Evolutionary conservation across 2,797 vertebrate species (phyloP), one percentile per base, ranked within the genome.

Genomic region (Epinephelus coioides): DNA sequence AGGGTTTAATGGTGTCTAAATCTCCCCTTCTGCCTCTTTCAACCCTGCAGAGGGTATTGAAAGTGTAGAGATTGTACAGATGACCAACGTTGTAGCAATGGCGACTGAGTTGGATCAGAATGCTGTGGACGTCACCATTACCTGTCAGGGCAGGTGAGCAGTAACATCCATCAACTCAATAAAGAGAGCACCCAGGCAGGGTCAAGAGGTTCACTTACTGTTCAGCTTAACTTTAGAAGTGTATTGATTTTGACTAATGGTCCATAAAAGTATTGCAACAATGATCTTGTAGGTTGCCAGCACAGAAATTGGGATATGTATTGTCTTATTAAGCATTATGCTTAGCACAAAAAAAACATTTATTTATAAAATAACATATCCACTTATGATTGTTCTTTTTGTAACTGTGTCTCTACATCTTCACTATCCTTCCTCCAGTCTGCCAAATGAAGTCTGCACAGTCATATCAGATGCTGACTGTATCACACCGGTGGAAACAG

Each of bases 131-230:
- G 90, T 99, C 82, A 98, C 96, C 0, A 93, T 99, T 76, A 93
- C 95, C 8, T 99, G 98, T 81, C 97, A 97, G 91, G 98, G 97
- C 81, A 97, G 97, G 98, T 98, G 88, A 92, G 95, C 78, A 50
- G 18, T 43, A 47, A 19, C 17, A 13, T 27, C 19, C 6, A 76
- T 59, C 4, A 21, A 11, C 49, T 53, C 30, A 67, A 40, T 18
- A 19, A 15, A 34, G 1, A 54, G 19, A 69, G 50, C 49, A 60
- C 7, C 14, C 46, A 53, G 9, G 44, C 40, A 50, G 30, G 19
- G 30, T 46, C 47, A 55, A 11, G 15, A 34, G 23, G 61, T 71
- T 66, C 47, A 50, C 7, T 43, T 38, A 44, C 51, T n/a, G 19
- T 34, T 75, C 15, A 69, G 27, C 54, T 10, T 18, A 44, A 5